Conservation (phyloP, 1,140 invertebrate species). For the Ladona fulva region DNA sequence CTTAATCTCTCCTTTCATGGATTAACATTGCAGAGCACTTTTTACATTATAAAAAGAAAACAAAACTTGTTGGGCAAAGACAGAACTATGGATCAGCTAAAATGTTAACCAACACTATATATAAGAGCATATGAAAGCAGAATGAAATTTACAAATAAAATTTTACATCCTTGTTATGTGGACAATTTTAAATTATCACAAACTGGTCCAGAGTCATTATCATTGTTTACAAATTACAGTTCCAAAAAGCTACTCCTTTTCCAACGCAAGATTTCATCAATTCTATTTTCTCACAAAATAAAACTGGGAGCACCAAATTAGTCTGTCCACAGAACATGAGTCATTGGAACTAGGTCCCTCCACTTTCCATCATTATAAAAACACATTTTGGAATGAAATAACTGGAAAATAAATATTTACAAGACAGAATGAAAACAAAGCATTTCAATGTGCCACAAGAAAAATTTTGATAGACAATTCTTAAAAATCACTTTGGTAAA, state of each 20-base stretch:
- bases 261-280: background rate
- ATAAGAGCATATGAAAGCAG: constrained; percentile 5
- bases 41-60: background rate
- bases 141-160: background rate
- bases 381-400: background rate
- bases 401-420: constrained; percentile 3
- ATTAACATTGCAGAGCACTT: constrained; percentile 9
- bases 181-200: background rate
- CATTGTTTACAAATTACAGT: too few relatives aligned
- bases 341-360: background rate
- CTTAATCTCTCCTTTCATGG: background rate
- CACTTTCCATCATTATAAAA: background rate
- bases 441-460: background rate
- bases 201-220: background rate
- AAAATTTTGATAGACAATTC: background rate
- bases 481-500: background rate
- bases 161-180: background rate
- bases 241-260: background rate
- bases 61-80: background rate
- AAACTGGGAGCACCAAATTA: background rate
- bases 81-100: background rate
- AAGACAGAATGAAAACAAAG: background rate
- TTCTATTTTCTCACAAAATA: background rate
- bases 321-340: background rate
- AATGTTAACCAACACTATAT: constrained; percentile 7